A percentile compares a stretch with the other conserved stretches of the same genome.
Evolutionary conservation across 2,113 vertebrate genomes (phyloP).

Genomic region (Arvicanthis niloticus): DNA sequence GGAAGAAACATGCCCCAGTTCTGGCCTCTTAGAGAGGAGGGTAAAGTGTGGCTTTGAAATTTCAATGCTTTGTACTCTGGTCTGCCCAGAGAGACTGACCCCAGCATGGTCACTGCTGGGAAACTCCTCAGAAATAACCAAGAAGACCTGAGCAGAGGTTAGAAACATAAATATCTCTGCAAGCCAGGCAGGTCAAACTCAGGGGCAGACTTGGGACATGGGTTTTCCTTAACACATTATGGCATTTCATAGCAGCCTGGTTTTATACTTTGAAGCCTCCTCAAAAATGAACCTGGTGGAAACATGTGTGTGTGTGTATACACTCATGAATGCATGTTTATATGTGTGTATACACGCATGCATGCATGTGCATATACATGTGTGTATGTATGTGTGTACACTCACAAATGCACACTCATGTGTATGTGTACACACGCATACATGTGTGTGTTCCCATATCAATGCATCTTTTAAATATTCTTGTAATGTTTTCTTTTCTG

Average conservation of each 20-base stretch:
- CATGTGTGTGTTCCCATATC: background rate
- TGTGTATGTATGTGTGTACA: background rate
- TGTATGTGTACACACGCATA: no score
- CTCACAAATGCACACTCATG: background rate
- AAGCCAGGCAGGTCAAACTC: background rate
- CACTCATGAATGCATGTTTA: no score
- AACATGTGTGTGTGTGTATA: background rate
- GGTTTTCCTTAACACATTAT: background rate
- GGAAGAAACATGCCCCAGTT: background rate
- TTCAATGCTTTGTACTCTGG: background rate
- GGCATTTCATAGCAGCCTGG: background rate
- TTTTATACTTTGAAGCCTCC: background rate
- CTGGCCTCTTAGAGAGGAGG: background rate
- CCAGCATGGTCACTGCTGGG: background rate
- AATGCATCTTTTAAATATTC: slow-evolving; percentile 2
- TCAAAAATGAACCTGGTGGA: background rate
- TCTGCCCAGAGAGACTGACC: background rate
- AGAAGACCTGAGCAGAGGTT: background rate
- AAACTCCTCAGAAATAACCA: background rate
- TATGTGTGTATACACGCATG: no score
- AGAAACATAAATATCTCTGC: background rate
- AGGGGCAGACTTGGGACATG: background rate
- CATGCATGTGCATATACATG: background rate
- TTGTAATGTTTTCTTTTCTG: background rate
- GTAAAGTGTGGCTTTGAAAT: background rate